Evolutionary conservation across 2,888 invertebrate genomes (phyloP), one percentile per base, ranked within the genome.

Genomic region (Linnaemya tessellans): DNA sequence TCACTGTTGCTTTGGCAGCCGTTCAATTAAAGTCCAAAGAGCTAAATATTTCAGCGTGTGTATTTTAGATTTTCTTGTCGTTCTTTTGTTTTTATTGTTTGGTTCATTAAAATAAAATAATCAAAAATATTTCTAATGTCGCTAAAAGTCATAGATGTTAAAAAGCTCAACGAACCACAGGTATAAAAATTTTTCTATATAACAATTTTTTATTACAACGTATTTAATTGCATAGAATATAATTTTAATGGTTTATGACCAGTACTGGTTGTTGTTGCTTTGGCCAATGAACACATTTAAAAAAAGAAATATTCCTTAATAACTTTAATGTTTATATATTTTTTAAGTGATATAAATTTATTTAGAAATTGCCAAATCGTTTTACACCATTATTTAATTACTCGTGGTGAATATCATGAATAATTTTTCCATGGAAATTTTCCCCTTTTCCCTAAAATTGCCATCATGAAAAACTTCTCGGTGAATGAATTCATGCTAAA

Each of bases 11-110:
- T 77, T 22, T 70, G 64, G 18, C 41, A 49, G 58, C 41, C 41
- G 18, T 77, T 82, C 7, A 58, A 41, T 71, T 71, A 71, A 82
- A 82, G 56, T 49, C 35, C 49, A 65, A 77, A 49, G 30, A 30
- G 5, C 30, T 30, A 65, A 65, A 43, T 56, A 54, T 43, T 18
- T 60, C 35, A 41, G 20, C 30, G 13, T 49, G 1, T 49, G 13
- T 15, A 10, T 20, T 73, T 41, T 43, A 18, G 18, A 15, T 30
- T n/a, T 46, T 77, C 35, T 56, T 46, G 1, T 18, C 8, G 49
- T 1, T 18, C 1, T 49, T 30, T 30, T 13, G 49, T n/a, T 15
- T 30, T 30, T 18, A 30, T 73, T 20, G 3, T 9, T 30, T 18
- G 25, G 41, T 60, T 20, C 15, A 41, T 22, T 22, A 15, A 35